Percentiles rank a stretch among this genome's conserved stretches.
Evolutionary conservation across 2,888 invertebrate genomes (phyloP).

Genomic region (Seladonia tumulorum): DNA sequence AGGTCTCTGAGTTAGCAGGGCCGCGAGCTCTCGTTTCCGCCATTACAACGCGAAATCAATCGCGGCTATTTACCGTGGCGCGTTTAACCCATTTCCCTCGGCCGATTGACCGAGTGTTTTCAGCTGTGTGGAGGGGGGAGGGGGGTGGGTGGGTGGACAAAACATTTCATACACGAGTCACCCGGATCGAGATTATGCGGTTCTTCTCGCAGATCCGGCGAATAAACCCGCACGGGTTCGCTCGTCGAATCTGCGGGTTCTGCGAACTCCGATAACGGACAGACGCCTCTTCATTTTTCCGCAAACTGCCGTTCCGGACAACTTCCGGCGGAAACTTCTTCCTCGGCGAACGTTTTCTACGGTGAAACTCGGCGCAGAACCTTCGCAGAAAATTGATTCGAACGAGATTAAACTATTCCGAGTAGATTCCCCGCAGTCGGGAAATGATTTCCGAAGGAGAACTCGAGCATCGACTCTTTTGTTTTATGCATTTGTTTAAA

Average conservation of each 20-base stretch:
- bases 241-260: neutral
- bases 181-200: neutral
- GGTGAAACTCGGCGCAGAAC: neutral
- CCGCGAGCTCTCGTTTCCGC: constrained; percentile 16
- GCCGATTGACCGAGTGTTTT: constrained; percentile 28
- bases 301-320: neutral
- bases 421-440: neutral
- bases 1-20: neutral
- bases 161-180: constrained; percentile 28
- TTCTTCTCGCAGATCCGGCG: neutral
- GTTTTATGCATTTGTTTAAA: constrained; percentile 14
- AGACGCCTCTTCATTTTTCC: neutral
- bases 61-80: constrained; percentile 45
- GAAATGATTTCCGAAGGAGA: neutral
- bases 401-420: constrained; percentile 6
- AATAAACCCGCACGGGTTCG: neutral
- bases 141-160: neutral
- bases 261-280: neutral
- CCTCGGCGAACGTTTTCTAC: neutral
- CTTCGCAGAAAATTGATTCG: neutral
- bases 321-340: constrained; percentile 6
- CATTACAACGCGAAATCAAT: constrained; percentile 51
- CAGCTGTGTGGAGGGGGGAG: neutral
- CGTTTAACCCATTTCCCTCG: constrained; percentile 48
- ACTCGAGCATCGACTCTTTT: neutral